Evolutionary conservation across 92 coral and sea anemone species (phyloP), one percentile per base, ranked within the genome.

Genomic region (Parazoanthus swiftii): DNA sequence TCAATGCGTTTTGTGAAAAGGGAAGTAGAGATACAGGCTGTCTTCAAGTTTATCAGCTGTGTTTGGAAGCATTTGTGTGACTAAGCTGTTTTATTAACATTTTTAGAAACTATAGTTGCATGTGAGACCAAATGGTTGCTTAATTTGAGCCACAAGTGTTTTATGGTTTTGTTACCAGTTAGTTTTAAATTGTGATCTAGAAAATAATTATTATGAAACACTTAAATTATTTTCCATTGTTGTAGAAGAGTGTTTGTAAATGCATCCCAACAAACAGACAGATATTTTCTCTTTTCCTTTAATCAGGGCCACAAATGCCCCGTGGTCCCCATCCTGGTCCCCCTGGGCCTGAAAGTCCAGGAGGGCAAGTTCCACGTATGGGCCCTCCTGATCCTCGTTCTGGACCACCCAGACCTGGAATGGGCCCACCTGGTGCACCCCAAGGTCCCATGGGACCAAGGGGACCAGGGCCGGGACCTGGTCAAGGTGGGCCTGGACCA

Each of bases 391-490:
- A 84, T 71, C 87, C 79, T 4, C 75, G 87, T 25, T 84, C 87
- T 71, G 87, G 87, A 70, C 87, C 68, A 11, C 87, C 79, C 39
- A 29, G 87, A 50, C 87, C 70, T 16, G 87, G 87, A 84, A 84
- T 84, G 87, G 87, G 87, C 14, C 87, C 87, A 46, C 87, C 79
- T 70, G 87, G 87, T 46, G 50, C 74, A 33, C 85, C 85, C 71
- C 85, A 59, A 63, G 85, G 85, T 1, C 73, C 85, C 7, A 63
- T 59, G 72, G 87, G 79, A 23, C 87, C 78, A 43, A 71, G 78
- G 37, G 77, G 87, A 26, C 87, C 87, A 71, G 79, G 75, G 6
- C 86, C 76, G 1, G 86, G 87, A n/a, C 87, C 87, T 6, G 78
- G 77, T 2, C 87, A 48, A 26, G 79, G 46, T 14, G 79, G 79